These are phyloP conservation scores for Limonius californicus DNA, from an alignment of 1,140 invertebrate genomes.

Conservation along the genomic window DNA sequence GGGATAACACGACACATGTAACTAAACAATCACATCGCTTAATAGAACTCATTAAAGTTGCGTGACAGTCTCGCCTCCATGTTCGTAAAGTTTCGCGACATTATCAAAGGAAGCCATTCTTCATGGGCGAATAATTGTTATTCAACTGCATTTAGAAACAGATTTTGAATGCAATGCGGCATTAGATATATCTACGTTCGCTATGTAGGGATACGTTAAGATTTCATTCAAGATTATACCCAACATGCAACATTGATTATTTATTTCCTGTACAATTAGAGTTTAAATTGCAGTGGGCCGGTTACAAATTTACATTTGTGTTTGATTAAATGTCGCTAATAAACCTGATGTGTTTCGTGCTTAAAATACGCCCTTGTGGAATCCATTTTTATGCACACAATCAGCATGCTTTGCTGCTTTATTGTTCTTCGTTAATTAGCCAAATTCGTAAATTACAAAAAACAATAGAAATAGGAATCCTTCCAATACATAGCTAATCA, in stretches of 20 bases:
- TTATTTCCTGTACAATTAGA: conserved; percentile 13
- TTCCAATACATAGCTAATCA: too few relatives aligned
- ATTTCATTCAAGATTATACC: conserved; percentile 7
- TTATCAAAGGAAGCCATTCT: conserved; percentile 14
- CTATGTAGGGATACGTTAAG: not conserved
- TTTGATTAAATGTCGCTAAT: not conserved
- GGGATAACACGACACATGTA: conserved; percentile 8
- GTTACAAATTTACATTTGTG: conserved; percentile 5
- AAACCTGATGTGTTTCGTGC: not conserved
- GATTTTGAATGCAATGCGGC: conserved; percentile 3
- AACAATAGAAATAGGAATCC: too few relatives aligned
- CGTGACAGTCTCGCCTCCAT: conserved; percentile 1
- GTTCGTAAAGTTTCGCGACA: conserved; percentile 11
- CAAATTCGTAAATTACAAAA: too few relatives aligned
- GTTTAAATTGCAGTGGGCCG: conserved; percentile 9
- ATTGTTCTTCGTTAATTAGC: too few relatives aligned
- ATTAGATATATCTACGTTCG: conserved; percentile 4
- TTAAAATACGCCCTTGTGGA: too few relatives aligned
- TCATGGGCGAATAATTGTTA: conserved; percentile 17
- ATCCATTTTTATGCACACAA: too few relatives aligned
- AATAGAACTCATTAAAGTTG: conserved; percentile 14
- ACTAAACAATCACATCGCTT: conserved; percentile 16
- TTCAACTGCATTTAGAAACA: conserved; percentile 11
- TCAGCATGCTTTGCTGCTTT: too few relatives aligned
- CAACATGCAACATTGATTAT: conserved; percentile 13